phyloP scores from a whole-genome alignment of 2,888 invertebrate genomes.

The Eupsilia transversa region DNA sequence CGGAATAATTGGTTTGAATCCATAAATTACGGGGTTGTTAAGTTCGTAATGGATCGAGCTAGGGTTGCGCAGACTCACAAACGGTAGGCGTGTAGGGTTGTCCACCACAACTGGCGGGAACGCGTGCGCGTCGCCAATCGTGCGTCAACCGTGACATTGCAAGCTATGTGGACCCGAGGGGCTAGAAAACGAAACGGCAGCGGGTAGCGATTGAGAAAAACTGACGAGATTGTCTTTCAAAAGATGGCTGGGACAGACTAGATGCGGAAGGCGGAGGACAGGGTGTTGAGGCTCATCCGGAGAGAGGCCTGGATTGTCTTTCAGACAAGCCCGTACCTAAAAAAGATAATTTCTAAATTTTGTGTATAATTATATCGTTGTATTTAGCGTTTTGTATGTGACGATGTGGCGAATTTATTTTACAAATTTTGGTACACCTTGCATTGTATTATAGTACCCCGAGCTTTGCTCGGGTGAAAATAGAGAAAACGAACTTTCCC shows the following conservation, averaged over 20 bases:
- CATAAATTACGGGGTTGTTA: conserved; percentile 65
- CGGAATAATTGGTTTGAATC: conserved; percentile 47
- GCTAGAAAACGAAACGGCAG: conserved; percentile 27
- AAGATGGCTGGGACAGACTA: too few relatives aligned
- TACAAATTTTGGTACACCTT: not conserved
- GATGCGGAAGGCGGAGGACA: too few relatives aligned
- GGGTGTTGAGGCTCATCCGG: too few relatives aligned
- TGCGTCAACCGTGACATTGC: conserved; percentile 82
- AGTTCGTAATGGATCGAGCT: conserved; percentile 51
- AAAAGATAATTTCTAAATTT: too few relatives aligned
- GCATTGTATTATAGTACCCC: not conserved
- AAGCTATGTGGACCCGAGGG: conserved; percentile 39
- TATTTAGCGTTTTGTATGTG: not conserved
- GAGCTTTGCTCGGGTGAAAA: too few relatives aligned
- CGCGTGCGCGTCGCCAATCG: conserved; percentile 86
- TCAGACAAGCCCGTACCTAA: not conserved
- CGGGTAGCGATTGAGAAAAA: conserved; percentile 4
- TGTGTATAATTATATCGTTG: too few relatives aligned
- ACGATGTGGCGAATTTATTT: not conserved
- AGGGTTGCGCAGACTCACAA: conserved; percentile 29
- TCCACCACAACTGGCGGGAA: conserved; percentile 57
- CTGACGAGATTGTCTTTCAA: not conserved
- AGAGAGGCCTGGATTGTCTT: not conserved
- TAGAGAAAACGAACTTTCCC: too few relatives aligned
- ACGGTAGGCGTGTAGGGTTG: conserved; percentile 29